Percentiles rank a stretch among this genome's conserved stretches.
Conservation (phyloP, 2,113 vertebrate species). For the Anoura caudifer region DNA sequence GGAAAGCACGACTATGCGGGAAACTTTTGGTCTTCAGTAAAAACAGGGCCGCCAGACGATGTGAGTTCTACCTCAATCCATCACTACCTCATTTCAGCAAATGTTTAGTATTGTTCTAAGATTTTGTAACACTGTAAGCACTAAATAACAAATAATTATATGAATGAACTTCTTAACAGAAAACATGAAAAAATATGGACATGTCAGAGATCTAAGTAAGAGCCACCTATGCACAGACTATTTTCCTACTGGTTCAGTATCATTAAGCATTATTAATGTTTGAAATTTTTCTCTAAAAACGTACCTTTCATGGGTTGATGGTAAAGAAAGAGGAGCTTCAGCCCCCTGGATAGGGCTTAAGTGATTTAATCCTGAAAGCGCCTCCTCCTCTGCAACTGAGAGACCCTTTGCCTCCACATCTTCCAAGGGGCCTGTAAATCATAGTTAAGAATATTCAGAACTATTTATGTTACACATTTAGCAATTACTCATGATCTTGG, state of each 20-base stretch:
- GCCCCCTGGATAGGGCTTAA: conserved; percentile 33
- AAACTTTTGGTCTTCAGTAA: background rate
- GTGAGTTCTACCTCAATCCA: background rate
- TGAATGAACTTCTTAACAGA: background rate
- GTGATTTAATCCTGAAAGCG: conserved; percentile 10
- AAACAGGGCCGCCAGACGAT: background rate
- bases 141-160: background rate
- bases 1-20: background rate
- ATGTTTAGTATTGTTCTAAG: background rate
- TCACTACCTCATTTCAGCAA: background rate
- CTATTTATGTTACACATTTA: background rate
- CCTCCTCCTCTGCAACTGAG: conserved; percentile 18
- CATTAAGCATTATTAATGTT: background rate
- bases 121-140: background rate
- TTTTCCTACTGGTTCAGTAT: background rate
- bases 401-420: background rate
- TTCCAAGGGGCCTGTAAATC: conserved; percentile 65
- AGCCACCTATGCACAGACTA: background rate
- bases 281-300: background rate
- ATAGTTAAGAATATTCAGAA: background rate
- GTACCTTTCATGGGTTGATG: conserved; percentile 69
- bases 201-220: background rate
- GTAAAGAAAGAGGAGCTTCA: conserved; percentile 19
- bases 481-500: background rate
- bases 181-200: background rate